These are phyloP conservation scores for Polymixis flavicincta DNA, from an alignment of 2,888 invertebrate genomes.

Conservation along the genomic window DNA sequence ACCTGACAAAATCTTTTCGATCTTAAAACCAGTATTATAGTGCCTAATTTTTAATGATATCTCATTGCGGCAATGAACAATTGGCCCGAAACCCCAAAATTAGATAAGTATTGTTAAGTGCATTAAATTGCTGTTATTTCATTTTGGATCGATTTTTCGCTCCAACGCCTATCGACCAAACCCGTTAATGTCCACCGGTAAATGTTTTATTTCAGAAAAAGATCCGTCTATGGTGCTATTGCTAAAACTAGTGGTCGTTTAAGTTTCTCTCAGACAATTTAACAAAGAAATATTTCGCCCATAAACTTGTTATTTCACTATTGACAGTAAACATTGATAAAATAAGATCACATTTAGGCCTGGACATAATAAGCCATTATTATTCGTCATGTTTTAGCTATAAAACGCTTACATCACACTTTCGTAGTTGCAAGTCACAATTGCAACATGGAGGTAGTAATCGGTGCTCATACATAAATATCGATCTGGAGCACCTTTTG, in stretches of 20 bases:
- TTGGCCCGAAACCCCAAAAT: constrained; percentile 32
- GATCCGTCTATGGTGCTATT: constrained; percentile 60
- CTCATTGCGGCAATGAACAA: constrained; percentile 47
- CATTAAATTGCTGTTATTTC: constrained; percentile 76
- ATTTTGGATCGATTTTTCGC: constrained; percentile 82
- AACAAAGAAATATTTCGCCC: constrained; percentile 44
- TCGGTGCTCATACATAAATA: constrained; percentile 59
- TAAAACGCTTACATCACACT: constrained; percentile 63
- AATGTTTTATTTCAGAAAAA: constrained; percentile 67
- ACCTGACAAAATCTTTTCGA: constrained; percentile 24
- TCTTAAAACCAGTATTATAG: constrained; percentile 24
- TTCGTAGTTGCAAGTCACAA: constrained; percentile 55
- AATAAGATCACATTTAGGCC: constrained; percentile 58
- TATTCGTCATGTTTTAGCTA: constrained; percentile 59
- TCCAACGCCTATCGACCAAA: constrained; percentile 77
- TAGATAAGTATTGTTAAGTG: constrained; percentile 65
- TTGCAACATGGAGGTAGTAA: constrained; percentile 61
- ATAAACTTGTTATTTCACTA: constrained; percentile 46
- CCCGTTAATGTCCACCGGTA: constrained; percentile 71
- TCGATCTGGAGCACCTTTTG: constrained; percentile 66
- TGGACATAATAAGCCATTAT: constrained; percentile 53
- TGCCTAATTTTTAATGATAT: constrained; percentile 26
- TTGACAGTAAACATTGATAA: constrained; percentile 53
- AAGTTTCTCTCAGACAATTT: constrained; percentile 52
- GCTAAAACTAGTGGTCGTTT: constrained; percentile 53